Conservation (phyloP, 2,113 vertebrate species). For the Menura novaehollandiae region DNA sequence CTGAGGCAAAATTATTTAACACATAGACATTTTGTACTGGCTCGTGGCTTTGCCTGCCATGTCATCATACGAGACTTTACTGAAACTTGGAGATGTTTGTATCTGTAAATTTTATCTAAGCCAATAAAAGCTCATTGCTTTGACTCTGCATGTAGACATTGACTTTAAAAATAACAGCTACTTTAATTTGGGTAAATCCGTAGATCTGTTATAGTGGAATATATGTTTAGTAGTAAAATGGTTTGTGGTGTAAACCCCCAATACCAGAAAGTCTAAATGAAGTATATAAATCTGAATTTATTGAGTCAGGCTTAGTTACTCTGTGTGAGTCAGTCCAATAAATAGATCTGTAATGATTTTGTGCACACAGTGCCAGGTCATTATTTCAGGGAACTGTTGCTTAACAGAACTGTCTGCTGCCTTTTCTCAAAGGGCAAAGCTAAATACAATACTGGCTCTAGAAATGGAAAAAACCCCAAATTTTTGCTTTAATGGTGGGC, state of each 20-base stretch:
- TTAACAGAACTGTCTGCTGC: not conserved
- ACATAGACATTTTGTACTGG: fast-evolving
- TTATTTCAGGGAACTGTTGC: constrained; percentile 37
- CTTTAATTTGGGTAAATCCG: not conserved
- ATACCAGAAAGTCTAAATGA: not conserved
- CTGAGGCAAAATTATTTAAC: not conserved
- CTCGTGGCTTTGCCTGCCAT: not conserved
- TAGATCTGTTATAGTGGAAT: not conserved
- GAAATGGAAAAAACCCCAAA: not conserved
- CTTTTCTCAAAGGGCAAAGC: constrained; percentile 26
- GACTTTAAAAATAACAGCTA: not conserved
- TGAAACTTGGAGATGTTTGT: not conserved
- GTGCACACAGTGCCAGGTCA: not conserved
- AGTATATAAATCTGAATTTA: constrained; percentile 13
- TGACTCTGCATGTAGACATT: not conserved
- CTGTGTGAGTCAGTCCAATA: not conserved
- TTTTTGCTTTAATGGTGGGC: not conserved
- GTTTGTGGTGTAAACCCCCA: not conserved
- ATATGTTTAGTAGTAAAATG: not conserved
- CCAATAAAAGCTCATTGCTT: not conserved
- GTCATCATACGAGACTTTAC: not conserved
- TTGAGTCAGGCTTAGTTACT: not conserved
- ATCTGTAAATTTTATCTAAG: not conserved
- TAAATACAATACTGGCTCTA: not conserved
- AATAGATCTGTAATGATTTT: constrained; percentile 35